Evolutionary conservation across 2,113 vertebrate genomes (phyloP).

Genomic region (Xyrauchen texanus): DNA sequence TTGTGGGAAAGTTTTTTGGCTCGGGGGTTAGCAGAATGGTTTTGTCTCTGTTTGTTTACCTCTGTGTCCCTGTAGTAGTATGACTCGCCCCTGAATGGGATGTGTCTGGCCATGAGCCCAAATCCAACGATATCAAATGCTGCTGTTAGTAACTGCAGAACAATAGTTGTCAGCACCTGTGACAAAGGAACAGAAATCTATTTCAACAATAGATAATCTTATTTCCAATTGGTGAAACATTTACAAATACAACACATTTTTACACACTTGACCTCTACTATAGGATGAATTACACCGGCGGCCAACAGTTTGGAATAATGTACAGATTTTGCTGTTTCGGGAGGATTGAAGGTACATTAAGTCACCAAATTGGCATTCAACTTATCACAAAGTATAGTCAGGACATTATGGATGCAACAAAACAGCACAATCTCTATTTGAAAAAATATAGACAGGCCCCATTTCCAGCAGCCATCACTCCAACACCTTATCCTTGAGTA

Average conservation of each 20-base stretch:
- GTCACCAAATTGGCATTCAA: no score
- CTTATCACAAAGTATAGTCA: no score
- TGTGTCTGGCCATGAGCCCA: slow-evolving; percentile 53
- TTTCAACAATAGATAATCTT: background rate
- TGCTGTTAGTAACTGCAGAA: slow-evolving; percentile 53
- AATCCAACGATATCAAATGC: slow-evolving; percentile 55
- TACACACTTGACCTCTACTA: background rate
- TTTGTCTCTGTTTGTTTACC: slow-evolving; percentile 45
- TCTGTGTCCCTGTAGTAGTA: slow-evolving; percentile 58
- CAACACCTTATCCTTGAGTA: no score
- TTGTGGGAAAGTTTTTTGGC: background rate
- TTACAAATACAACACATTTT: background rate
- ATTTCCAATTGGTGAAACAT: no score
- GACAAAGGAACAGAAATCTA: background rate
- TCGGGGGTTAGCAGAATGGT: background rate
- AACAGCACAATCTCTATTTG: no score
- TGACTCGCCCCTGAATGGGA: slow-evolving; percentile 54
- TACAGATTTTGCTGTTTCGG: no score
- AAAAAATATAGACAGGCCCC: no score
- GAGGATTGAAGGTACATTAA: no score
- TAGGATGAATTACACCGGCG: background rate
- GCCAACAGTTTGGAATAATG: no score
- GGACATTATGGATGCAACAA: no score
- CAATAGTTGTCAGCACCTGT: slow-evolving; percentile 52
- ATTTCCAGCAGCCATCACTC: no score